phyloP scores from a whole-genome alignment of 2,888 invertebrate species.

The Apoda limacodes region DNA sequence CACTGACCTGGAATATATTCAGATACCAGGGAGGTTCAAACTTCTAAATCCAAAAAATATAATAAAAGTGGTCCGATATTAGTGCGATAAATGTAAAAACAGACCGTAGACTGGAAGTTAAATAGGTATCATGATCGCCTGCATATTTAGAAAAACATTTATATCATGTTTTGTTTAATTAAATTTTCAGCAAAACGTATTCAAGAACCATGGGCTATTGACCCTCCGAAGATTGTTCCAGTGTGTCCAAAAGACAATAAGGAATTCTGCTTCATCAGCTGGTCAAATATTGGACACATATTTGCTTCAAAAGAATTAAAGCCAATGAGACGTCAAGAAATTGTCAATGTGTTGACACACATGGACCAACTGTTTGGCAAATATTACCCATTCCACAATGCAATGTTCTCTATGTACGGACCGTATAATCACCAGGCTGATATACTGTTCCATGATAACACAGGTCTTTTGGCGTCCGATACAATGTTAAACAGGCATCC shows the following conservation, averaged over 20 bases:
- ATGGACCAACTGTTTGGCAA: conserved; percentile 80
- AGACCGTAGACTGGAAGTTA: too few relatives aligned
- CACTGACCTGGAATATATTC: too few relatives aligned
- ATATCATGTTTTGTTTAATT: too few relatives aligned
- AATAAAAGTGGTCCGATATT: too few relatives aligned
- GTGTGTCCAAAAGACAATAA: conserved; percentile 69
- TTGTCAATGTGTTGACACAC: conserved; percentile 75
- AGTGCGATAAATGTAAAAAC: too few relatives aligned
- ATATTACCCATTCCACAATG: conserved; percentile 60
- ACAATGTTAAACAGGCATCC: conserved; percentile 39
- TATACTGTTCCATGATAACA: conserved; percentile 75
- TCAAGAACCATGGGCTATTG: conserved; percentile 46
- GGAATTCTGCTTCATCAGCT: conserved; percentile 72
- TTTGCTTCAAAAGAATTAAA: conserved; percentile 71
- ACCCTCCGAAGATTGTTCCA: conserved; percentile 52
- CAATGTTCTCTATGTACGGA: conserved; percentile 78
- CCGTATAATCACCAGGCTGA: conserved; percentile 73
- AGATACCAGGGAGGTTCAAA: too few relatives aligned
- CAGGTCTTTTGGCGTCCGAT: conserved; percentile 39
- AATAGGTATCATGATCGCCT: too few relatives aligned
- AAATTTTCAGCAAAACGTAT: conserved; percentile 36
- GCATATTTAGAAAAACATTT: too few relatives aligned
- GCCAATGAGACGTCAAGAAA: conserved; percentile 72
- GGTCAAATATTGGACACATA: conserved; percentile 76
- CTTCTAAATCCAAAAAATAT: too few relatives aligned